Base-by-base conservation (phyloP, 2,888 invertebrate genomes). In the Sarcophaga subvicina region DNA sequence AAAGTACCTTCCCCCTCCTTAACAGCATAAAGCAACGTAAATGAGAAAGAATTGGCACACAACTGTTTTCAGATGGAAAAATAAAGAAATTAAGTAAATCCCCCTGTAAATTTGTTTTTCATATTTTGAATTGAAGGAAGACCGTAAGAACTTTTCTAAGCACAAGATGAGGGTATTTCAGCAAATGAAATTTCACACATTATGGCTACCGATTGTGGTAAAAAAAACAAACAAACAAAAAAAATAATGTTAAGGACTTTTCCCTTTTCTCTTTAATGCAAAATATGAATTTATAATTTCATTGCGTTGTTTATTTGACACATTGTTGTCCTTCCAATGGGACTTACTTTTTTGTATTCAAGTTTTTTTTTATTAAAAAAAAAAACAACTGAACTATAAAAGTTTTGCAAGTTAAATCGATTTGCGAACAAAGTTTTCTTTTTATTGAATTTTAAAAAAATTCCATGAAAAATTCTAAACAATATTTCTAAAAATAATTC, bases 301-400 rank as follows among this genome's bases (percentile, higher is more conserved):
- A 66, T 67, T 60, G 6, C 72, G 77, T 78, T 60, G 49, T 83
- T 73, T 78, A 67, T 78, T 66, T 78, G 78, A 72, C 72, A 78
- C 83, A 67, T 73, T 83, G 77, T 83, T 83, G 70, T 77, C n/a
- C 22, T 62, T 67, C 84, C 84, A 72, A 54, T n/a, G 84, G 84
- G 84, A 85, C 22, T 76, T 70, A 14, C 20, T 17, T 54, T 14
- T 20, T 72, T 59, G 14, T 69, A 71, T 60, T 63, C 47, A 45
- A 75, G 27, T 75, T 76, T 76, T 47, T 12, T 37, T 63, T 54
- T 1, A 37, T 3, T 37, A 37, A 0, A 0, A 37, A 37, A 37
- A 37, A 37, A 37, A 37, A 27, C 4, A 37, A 37, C 37, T 37
- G 37, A 37, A 37, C 37, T 73, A 2, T 25, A 75, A 83, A 87